Evolutionary conservation across 2,888 invertebrate species (phyloP), one percentile per base, ranked within the genome.

Genomic region (Polydrusus pterygomalis): DNA sequence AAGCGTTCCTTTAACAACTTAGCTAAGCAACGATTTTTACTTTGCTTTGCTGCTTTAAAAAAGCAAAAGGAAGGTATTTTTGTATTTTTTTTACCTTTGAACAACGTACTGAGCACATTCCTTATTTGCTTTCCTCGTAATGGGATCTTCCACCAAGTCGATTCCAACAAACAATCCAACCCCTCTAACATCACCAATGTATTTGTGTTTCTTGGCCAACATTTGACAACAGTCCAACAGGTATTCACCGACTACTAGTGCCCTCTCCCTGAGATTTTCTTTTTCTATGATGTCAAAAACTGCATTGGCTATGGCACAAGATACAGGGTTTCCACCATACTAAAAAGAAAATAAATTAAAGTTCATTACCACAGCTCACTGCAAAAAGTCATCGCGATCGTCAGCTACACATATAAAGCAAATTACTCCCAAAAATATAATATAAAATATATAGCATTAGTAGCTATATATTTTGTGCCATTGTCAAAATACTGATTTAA

Each of bases 321-420:
- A 98, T 0, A 99, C 99, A 11, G 99, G 98, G 89, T 99, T 99
- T 10, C 99, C 99, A 11, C 99, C 99, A 85, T 97, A 99, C 96
- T 97, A 87, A 85, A 70, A 78, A 34, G 67, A 65, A 69, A 47
- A 40, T 9, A 30, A 45, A 1, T 9, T 15, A 25, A 49, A 40
- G 40, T 40, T n/a, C 9, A 7, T 11, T 40, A 11, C 40, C 1
- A 25, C n/a, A n/a, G n/a, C n/a, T n/a, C n/a, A n/a, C n/a, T n/a
- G n/a, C n/a, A n/a, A n/a, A n/a, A n/a, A n/a, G n/a, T n/a, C n/a
- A n/a, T n/a, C n/a, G n/a, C n/a, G n/a, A n/a, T n/a, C n/a, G n/a
- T n/a, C n/a, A n/a, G n/a, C n/a, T n/a, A n/a, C n/a, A n/a, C n/a
- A n/a, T n/a, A n/a, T n/a, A n/a, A n/a, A n/a, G n/a, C n/a, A n/a